These are phyloP conservation scores for Trissolcus brochymenae DNA, from an alignment of 2,888 invertebrate species.

Conservation along the genomic window DNA sequence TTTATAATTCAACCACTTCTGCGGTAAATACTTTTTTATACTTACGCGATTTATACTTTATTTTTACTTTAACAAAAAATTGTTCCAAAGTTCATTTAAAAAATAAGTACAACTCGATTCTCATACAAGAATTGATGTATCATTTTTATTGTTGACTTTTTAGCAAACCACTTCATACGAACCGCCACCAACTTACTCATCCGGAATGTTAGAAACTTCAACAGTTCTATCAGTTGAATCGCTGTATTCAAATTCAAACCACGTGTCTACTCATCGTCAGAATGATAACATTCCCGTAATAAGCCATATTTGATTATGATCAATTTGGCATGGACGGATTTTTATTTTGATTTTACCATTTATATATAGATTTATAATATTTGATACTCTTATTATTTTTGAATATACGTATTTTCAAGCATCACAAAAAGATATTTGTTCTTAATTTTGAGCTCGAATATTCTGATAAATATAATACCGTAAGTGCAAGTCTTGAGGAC, in stretches of 20 bases:
- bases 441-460: too few relatives aligned
- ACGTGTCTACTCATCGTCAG: not conserved
- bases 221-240: not conserved
- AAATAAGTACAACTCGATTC: not conserved
- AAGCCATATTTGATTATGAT: too few relatives aligned
- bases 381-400: too few relatives aligned
- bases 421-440: too few relatives aligned
- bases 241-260: not conserved
- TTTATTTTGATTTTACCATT: too few relatives aligned
- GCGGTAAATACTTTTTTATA: conserved; percentile 48
- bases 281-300: conserved; percentile 1
- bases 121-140: not conserved
- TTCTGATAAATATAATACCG: too few relatives aligned
- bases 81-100: not conserved
- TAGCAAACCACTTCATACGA: conserved; percentile 6
- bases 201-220: not conserved
- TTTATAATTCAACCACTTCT: conserved; percentile 61
- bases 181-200: conserved; percentile 19
- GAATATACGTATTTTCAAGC: too few relatives aligned
- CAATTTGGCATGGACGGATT: too few relatives aligned
- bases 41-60: not conserved
- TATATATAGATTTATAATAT: not conserved
- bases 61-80: conserved; percentile 3
- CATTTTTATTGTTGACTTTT: conserved; percentile 3
- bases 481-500: too few relatives aligned